phyloP scores from a whole-genome alignment of 2,113 vertebrate species.

The Callipepla squamata region DNA sequence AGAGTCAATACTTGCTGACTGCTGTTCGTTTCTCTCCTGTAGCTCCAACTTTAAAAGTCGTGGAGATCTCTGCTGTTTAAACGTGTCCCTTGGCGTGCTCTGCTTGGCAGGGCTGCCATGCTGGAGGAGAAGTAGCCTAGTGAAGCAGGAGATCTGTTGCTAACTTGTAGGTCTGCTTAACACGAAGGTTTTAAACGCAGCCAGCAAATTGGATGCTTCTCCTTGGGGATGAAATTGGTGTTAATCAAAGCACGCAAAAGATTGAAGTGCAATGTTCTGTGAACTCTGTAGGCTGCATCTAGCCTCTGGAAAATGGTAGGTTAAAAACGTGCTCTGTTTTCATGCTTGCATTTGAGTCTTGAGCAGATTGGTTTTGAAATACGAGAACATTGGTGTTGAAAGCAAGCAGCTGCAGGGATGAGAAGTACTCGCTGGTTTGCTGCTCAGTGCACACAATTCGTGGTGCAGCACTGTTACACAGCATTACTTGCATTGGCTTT shows the following conservation, averaged over 20 bases:
- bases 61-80: constrained; percentile 5
- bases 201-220: background rate
- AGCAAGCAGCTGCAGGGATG: background rate
- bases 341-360: background rate
- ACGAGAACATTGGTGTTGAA: background rate
- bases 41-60: background rate
- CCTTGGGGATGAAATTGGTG: background rate
- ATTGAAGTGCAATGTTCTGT: background rate
- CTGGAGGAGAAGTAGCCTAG: background rate
- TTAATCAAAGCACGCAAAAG: background rate
- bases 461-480: accelerated
- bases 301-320: constrained; percentile 27
- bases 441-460: background rate
- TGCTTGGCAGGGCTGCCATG: background rate
- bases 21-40: background rate
- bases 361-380: background rate
- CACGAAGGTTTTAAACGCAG: background rate
- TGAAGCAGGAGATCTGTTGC: background rate
- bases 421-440: background rate
- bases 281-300: background rate
- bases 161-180: background rate
- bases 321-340: background rate
- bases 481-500: background rate
- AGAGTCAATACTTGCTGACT: constrained; percentile 10
- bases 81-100: background rate